Base-by-base conservation (phyloP, 2,113 vertebrate species). In the Megatriorchis doriae region DNA sequence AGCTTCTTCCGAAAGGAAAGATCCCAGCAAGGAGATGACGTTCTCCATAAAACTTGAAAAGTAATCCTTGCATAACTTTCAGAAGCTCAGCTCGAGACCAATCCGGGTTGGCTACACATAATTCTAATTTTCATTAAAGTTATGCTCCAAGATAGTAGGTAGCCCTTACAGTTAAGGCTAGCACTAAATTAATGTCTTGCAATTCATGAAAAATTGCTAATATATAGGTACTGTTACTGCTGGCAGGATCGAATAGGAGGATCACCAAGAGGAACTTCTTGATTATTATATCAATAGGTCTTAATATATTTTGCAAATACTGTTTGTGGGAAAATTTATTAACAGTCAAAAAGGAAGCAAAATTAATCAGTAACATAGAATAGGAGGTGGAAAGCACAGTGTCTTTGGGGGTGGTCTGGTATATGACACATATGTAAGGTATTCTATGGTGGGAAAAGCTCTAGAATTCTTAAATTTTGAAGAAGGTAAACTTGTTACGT, bases 391-490 rank as follows among this genome's bases (percentile, higher is more conserved):
- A 16, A 61, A 26, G 56, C 10, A 1, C 2, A 4, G 40, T 16
- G 47, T 62, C 34, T n/a, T 13, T 22, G 10, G 48, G 45, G 16
- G 16, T 31, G 16, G 20, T 34, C 40, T 36, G 56, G n/a, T 26
- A 1, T 7, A 1, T 6, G 36, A 73, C 14, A 20, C 0, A 0
- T n/a, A 1, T 11, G 38, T 29, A 8, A 19, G 31, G 68, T 11
- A 3, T 16, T 10, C 42, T 14, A 55, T 36, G 63, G 40, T 1
- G 17, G 71, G 59, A 42, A 27, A 34, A 79, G 43, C 55, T 50
- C 78, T 11, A 2, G 12, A 63, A 25, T 26, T 22, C 31, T 22
- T 15, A 9, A 9, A 2, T 65, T 16, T 70, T 48, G n/a, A 50
- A 74, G 55, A 9, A 65, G 11, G 20, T 32, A 7, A 59, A 26